Percentiles rank a stretch among this genome's conserved stretches.
These are phyloP conservation scores for Salvelinus fontinalis DNA, from an alignment of 2,113 vertebrate genomes.

Conservation along the genomic window DNA sequence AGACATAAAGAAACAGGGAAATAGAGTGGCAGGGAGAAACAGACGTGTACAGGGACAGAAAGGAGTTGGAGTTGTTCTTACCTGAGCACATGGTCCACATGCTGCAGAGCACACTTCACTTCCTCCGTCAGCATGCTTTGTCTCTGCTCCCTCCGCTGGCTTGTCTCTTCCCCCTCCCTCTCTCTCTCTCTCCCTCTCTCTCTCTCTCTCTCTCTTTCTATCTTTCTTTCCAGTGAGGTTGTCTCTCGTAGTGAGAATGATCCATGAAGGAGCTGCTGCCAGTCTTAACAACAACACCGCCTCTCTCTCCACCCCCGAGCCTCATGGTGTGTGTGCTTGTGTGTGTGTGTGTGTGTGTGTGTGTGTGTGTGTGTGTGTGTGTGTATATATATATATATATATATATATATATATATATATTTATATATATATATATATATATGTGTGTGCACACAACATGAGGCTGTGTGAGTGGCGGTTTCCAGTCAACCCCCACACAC, in stretches of 20 bases:
- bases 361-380: conserved; percentile 18
- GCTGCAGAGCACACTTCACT: conserved; percentile 59
- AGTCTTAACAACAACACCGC: conserved; percentile 64
- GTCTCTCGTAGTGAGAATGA: conserved; percentile 59
- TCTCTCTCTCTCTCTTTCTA: conserved; percentile 23
- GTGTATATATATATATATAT: conserved; percentile 8
- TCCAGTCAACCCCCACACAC: conserved; percentile 49
- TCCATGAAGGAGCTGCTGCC: conserved; percentile 56
- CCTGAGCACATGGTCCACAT: conserved; percentile 74
- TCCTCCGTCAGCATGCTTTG: conserved; percentile 70
- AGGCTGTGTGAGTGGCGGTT: conserved; percentile 29
- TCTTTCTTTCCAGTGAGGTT: conserved; percentile 38
- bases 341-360: conserved; percentile 19
- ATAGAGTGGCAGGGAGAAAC: background rate
- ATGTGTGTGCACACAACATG: too few species aligned
- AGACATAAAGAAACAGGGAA: conserved; percentile 20
- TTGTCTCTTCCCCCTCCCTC: conserved; percentile 63
- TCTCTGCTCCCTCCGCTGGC: conserved; percentile 60
- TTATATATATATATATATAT: too few species aligned
- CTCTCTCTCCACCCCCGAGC: conserved; percentile 64
- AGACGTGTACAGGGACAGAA: background rate
- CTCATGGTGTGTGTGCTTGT: conserved; percentile 48
- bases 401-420: too few species aligned
- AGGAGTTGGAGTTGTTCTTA: conserved; percentile 52
- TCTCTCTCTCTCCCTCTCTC: conserved; percentile 48